Base-by-base conservation (phyloP, 23 tunicate genomes). In the Styela clava region DNA sequence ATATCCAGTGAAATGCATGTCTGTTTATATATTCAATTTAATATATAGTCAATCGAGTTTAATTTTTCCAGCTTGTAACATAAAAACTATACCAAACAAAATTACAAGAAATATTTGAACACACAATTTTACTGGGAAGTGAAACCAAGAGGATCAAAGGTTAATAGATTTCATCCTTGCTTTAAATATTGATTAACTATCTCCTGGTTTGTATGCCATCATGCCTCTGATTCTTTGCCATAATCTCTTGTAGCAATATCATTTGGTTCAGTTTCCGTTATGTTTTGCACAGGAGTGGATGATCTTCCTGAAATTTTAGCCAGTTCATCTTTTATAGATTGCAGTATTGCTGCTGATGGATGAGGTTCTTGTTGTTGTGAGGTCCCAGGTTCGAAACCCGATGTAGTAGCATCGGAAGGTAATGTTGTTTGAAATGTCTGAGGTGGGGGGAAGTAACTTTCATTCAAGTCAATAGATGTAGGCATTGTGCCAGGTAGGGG, bases 311-410 rank as follows among this genome's bases (percentile, higher is more conserved):
- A 25, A 18, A 67, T 18, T 67, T 67, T 67, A 0, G 71, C 71
- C 24, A 67, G 31, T 29, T 67, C 71, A 25, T 67, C 71, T 29
- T 67, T 67, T 19, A 67, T 67, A 19, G 71, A 67, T 1, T 67
- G 71, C 18, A 67, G 32, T 12, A 44, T 44, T 5, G 56, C 12
- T 5, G 56, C 56, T 5, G 56, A 44, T 44, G 56, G 56, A 12
- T 44, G 56, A 44, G 56, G 56, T 12, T 44, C 56, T 44, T 44
- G 56, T 44, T 7, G 56, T 44, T 44, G 56, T 44, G 56, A 44
- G 56, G 56, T 44, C 12, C 56, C 56, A 12, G 56, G 56, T 44
- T 44, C 56, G 56, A 44, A 44, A 5, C 56, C 56, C 7, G 56
- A 44, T 44, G 56, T 5, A 5, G 56, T 44, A 7, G 56, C 12